Conservation (phyloP, 2,888 invertebrate genomes). For the Tetragonisca angustula region DNA sequence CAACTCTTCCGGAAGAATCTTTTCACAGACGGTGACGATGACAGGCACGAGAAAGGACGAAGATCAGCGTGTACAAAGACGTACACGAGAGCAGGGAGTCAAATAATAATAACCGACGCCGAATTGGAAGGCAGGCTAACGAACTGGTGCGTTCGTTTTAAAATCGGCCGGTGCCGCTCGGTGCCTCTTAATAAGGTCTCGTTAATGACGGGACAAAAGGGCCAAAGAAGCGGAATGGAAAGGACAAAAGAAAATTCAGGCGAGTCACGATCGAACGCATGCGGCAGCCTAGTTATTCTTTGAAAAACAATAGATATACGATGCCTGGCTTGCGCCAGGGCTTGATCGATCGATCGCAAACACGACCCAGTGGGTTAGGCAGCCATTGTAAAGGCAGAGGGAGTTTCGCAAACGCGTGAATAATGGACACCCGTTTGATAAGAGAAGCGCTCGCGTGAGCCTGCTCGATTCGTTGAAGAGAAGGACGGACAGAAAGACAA, state of each 20-base stretch:
- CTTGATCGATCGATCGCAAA: conserved; percentile 69
- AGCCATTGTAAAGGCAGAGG: conserved; percentile 71
- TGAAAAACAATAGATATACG: conserved; percentile 68
- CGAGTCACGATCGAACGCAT: conserved; percentile 62
- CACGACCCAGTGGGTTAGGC: conserved; percentile 62
- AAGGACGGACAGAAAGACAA: conserved; percentile 52
- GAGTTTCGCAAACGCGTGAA: conserved; percentile 85
- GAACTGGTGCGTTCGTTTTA: conserved; percentile 35
- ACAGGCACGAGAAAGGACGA: not conserved
- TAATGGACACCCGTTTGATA: conserved; percentile 82
- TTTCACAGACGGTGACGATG: not conserved
- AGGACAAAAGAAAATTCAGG: conserved; percentile 53
- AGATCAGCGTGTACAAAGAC: not conserved
- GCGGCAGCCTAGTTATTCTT: conserved; percentile 64
- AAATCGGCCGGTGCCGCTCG: conserved; percentile 30
- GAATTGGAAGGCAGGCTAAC: conserved; percentile 43
- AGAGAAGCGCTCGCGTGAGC: conserved; percentile 84
- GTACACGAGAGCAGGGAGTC: not conserved
- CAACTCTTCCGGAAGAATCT: not conserved
- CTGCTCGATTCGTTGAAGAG: conserved; percentile 82
- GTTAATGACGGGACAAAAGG: conserved; percentile 51
- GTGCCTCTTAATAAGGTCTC: conserved; percentile 48
- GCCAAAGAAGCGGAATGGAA: conserved; percentile 32
- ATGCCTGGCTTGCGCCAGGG: conserved; percentile 42
- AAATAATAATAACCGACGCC: conserved; percentile 33